Base-by-base conservation (phyloP, 1,140 invertebrate genomes). In the Euura lappo region DNA sequence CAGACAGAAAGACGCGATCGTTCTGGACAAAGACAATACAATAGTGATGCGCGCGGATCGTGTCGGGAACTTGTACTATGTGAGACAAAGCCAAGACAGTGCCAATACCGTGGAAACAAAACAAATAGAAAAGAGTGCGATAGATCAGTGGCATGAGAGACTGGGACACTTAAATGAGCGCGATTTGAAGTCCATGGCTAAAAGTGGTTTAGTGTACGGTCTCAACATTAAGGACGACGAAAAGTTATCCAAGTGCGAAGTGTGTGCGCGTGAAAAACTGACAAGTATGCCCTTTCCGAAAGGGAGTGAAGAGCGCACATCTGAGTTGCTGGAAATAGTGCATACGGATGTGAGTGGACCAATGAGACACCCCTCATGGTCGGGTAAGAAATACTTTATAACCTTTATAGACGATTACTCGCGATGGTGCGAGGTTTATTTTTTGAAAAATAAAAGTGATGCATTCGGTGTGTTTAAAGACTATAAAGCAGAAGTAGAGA, bases 401-500 rank as follows among this genome's bases (percentile, higher is more conserved):
- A 75, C 74, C 4, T 51, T 75, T 44, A 75, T 72, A 10, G 71
- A 75, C 11, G 71, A 75, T 42, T 3, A n/a, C 8, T 70, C 68
- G 1, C 6, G 72, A 70, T 73, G 72, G 68, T 60, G 46, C 42
- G 51, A 51, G 47, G 65, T 72, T 7, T 68, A 72, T 47, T 72
- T 72, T n/a, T 7, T 74, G 45, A 67, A 68, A 47, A 45, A 11
- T 10, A 68, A 84, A 71, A 51, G 60, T 74, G 60, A 75, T 69
- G 78, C 72, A 10, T 69, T 69, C 47, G 60, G 45, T 71, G 74
- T 71, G 69, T 79, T 75, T 42, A 81, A 46, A 7, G 28, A 4
- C 46, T 79, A 74, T 60, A 78, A 78, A 64, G 44, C 11, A 4
- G 44, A 76, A 44, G 77, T 77, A 73, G 73, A 81, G 76, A 79